A percentile compares a stretch with the other conserved stretches of the same genome.
Conservation (phyloP, 2,113 vertebrate species). For the Butastur rufipennis region DNA sequence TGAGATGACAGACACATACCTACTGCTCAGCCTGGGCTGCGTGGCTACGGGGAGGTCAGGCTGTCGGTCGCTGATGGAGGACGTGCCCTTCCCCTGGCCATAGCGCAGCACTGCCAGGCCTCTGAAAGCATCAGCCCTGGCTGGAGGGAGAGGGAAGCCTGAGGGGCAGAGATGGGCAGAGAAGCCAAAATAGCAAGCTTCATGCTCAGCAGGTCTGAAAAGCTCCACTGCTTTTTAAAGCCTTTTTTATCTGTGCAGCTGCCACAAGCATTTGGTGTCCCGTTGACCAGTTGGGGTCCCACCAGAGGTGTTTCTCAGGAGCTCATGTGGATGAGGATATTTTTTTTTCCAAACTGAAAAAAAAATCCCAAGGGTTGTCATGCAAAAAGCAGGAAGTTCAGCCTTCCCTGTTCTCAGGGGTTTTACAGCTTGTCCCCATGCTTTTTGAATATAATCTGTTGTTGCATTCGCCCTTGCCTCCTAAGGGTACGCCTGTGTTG, state of each 20-base stretch:
- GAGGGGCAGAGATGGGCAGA: neutral
- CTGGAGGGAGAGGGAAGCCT: neutral
- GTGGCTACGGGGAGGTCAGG: neutral
- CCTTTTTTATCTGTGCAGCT: neutral
- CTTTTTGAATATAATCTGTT: neutral
- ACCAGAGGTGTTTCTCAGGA: neutral
- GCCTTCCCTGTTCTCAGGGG: neutral
- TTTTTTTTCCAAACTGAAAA: neutral
- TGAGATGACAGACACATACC: neutral
- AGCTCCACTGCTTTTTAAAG: neutral
- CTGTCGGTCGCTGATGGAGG: fast-evolving
- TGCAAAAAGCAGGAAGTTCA: neutral
- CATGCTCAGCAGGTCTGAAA: neutral
- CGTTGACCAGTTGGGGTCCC: neutral
- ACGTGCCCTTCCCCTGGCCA: neutral
- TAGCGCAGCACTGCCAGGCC: neutral
- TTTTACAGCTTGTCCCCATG: neutral
- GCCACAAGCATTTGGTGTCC: neutral
- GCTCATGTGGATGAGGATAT: neutral
- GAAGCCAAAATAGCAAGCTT: neutral
- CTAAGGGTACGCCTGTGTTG: neutral
- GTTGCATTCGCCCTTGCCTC: neutral
- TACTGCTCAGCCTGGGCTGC: neutral
- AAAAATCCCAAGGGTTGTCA: neutral
- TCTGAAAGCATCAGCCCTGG: neutral